Percentiles rank a stretch among this genome's conserved stretches.
These are phyloP conservation scores for Tridacna crocea DNA, from an alignment of 2,888 invertebrate genomes.

Conservation along the genomic window DNA sequence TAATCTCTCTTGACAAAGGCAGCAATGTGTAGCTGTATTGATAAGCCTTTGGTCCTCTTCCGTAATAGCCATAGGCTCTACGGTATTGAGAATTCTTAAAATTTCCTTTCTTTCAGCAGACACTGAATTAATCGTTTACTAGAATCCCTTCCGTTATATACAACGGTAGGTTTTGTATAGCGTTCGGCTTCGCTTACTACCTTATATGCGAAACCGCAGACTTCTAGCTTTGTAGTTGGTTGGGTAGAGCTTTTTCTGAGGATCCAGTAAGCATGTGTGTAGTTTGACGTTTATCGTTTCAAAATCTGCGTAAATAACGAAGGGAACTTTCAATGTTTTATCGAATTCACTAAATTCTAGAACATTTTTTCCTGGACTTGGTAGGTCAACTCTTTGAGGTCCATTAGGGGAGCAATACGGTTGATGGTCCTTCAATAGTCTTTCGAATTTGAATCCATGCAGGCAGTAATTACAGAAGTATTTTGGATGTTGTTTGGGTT, in stretches of 20 bases:
- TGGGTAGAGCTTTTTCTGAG: conserved; percentile 16
- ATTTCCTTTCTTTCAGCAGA: conserved; percentile 32
- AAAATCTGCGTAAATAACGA: conserved; percentile 49
- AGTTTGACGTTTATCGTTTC: conserved; percentile 38
- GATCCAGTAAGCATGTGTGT: conserved; percentile 33
- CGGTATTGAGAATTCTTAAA: conserved; percentile 24
- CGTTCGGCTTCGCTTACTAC: conserved; percentile 34
- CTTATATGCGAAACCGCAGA: conserved; percentile 43
- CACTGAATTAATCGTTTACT: conserved; percentile 21
- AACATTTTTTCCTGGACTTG: conserved; percentile 20
- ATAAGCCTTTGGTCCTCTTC: neutral
- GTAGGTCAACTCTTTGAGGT: conserved; percentile 43
- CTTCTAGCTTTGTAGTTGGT: conserved; percentile 7
- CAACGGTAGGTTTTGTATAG: conserved; percentile 46
- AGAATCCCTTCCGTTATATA: conserved; percentile 39
- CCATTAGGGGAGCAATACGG: conserved; percentile 36
- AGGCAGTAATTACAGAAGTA: conserved; percentile 34
- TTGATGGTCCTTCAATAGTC: conserved; percentile 31
- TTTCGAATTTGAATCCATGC: conserved; percentile 10
- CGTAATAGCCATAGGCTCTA: conserved; percentile 40
- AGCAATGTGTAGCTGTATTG: conserved; percentile 24
- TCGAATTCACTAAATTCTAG: conserved; percentile 44
- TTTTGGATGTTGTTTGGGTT: neutral
- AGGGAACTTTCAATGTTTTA: conserved; percentile 36
- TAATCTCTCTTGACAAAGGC: conserved; percentile 28